These are phyloP conservation scores for Nanorana parkeri DNA, from an alignment of 2,113 vertebrate species.

Conservation along the genomic window DNA sequence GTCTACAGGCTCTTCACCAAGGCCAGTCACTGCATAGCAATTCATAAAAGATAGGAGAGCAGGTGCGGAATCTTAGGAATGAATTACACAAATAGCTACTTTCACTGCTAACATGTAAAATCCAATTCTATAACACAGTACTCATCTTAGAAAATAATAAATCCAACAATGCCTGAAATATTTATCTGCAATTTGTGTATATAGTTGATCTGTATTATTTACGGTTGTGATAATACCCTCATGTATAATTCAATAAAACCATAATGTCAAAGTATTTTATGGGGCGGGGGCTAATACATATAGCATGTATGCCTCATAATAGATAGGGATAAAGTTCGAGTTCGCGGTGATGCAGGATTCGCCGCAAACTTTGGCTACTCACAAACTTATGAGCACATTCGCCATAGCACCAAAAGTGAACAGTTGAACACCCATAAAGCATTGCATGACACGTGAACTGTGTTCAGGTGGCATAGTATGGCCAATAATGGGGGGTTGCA, in stretches of 20 bases:
- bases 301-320: background rate
- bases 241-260: background rate
- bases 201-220: background rate
- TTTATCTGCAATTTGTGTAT: background rate
- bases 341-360: too few species aligned
- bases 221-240: background rate
- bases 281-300: background rate
- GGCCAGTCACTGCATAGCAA: background rate
- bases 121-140: background rate
- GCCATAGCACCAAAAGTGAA: too few species aligned
- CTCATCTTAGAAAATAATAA: background rate
- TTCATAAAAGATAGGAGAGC: slow-evolving; percentile 56
- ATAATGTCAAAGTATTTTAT: background rate
- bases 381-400: too few species aligned
- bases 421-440: too few species aligned
- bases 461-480: too few species aligned
- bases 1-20: slow-evolving; percentile 40
- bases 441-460: too few species aligned
- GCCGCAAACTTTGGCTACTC: too few species aligned
- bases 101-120: slow-evolving; percentile 22
- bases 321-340: too few species aligned
- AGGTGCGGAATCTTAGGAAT: slow-evolving; percentile 36
- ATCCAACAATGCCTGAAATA: background rate
- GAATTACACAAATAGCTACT: slow-evolving; percentile 29
- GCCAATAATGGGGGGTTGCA: too few species aligned